Evolutionary conservation across 1,140 invertebrate genomes (phyloP).

Genomic region (Sipha flava): DNA sequence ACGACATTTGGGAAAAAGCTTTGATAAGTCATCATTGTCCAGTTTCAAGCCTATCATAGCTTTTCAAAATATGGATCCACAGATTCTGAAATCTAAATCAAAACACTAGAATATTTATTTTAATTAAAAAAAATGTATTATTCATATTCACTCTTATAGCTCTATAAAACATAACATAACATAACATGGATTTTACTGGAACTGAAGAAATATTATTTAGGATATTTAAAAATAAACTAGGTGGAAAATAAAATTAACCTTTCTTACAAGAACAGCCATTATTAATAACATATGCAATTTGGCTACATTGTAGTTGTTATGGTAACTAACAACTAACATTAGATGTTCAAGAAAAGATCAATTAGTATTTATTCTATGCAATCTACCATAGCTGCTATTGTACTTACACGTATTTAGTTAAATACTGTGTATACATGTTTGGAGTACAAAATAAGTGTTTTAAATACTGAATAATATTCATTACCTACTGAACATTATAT

Average conservation of each 20-base stretch:
- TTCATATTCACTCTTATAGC: background rate
- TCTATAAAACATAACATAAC: background rate
- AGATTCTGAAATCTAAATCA: slow-evolving; percentile 26
- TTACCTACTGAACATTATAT: too few species aligned
- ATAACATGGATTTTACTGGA: background rate
- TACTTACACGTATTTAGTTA: background rate
- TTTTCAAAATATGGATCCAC: slow-evolving; percentile 24
- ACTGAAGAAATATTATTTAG: background rate
- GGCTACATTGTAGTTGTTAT: slow-evolving; percentile 19
- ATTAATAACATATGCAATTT: background rate
- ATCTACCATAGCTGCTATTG: background rate
- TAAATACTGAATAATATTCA: background rate
- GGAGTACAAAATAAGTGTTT: background rate
- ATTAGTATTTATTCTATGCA: background rate
- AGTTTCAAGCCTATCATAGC: slow-evolving; percentile 34
- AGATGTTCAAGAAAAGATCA: slow-evolving; percentile 30
- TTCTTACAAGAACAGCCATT: background rate
- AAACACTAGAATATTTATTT: background rate
- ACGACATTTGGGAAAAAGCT: slow-evolving; percentile 73
- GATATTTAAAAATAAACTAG: background rate
- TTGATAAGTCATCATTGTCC: slow-evolving; percentile 60
- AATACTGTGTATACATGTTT: background rate
- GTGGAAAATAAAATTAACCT: background rate
- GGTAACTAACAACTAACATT: slow-evolving; percentile 24
- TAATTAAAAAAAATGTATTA: background rate